Base-by-base conservation (phyloP, 1,140 invertebrate species). In the Potamilus streckersoni region DNA sequence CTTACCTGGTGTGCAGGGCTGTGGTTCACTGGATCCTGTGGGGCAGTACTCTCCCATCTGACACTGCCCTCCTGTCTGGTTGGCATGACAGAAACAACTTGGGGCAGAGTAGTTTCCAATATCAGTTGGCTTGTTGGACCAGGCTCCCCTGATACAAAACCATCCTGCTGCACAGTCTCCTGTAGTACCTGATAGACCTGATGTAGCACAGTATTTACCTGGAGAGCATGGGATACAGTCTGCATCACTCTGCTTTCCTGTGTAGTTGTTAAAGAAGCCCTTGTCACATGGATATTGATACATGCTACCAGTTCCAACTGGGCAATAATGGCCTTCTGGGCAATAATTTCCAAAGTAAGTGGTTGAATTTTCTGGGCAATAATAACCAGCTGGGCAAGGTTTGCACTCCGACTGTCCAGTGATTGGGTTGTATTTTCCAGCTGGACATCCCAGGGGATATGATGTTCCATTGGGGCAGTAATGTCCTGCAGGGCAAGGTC, bases 391-490 rank as follows among this genome's bases (percentile, higher is more conserved):
- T 31, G 84, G 84, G 76, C 88, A 89, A 0, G 73, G 61, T 20
- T 71, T 79, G 71, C 88, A 89, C 23, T 62, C 56, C 16, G 79
- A 63, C 31, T 78, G 74, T 58, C 88, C 88, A 20, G 82, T 80
- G 11, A 68, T 76, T 59, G 82, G 81, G 66, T 80, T 87, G 79
- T 87, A 89, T 4, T 84, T 83, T 59, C 88, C 88, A 14, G 87
- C 79, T 20, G 80, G 79, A 71, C 88, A 89, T 15, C 85, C 87
- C 19, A 88, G 80, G 19, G 88, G 88, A 71, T 83, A 85, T 12
- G 86, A 83, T 38, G 88, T 88, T 62, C 88, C 88, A 71, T 83
- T 84, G 13, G 85, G 85, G 72, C 88, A 89, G 73, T 83, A 88
- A 68, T 86, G 82, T 38, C 88, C 88, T 16, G 83, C 69, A 8